Conservation (phyloP, 1,140 invertebrate genomes). For the Octopus bimaculoides region DNA sequence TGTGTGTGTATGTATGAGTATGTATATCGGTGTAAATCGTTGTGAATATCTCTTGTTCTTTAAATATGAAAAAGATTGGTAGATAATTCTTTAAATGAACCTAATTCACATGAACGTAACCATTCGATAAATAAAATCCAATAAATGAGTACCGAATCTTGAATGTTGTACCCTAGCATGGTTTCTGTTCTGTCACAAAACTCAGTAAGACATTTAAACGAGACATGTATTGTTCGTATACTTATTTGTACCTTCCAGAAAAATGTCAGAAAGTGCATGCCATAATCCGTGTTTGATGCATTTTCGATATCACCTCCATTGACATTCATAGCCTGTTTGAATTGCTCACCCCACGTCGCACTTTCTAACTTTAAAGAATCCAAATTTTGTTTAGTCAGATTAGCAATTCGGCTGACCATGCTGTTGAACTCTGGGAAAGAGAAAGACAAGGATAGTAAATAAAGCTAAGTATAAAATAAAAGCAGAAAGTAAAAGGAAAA, state of each 20-base stretch:
- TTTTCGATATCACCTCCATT: constrained; percentile 66
- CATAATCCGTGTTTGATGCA: constrained; percentile 62
- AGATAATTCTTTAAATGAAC: no score
- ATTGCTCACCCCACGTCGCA: constrained; percentile 64
- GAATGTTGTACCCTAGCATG: no score
- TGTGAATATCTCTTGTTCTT: no score
- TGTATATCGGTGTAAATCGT: not conserved
- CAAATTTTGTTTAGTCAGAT: constrained; percentile 64
- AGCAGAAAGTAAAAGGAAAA: no score
- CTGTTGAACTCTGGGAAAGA: constrained; percentile 63
- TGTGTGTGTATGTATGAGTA: not conserved
- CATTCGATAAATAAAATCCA: no score
- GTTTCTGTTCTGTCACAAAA: no score
- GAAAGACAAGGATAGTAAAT: not conserved
- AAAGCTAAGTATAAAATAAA: not conserved
- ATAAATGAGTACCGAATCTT: no score
- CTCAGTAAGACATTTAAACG: not conserved
- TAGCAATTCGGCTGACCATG: constrained; percentile 63
- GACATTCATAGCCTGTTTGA: constrained; percentile 65
- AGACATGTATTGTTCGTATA: not conserved
- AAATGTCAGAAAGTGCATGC: constrained; percentile 55
- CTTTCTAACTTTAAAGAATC: constrained; percentile 63
- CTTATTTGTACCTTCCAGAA: constrained; percentile 44
- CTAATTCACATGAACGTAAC: no score
- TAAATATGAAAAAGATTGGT: no score